Conservation (phyloP, 2,113 vertebrate genomes). For the Xiphorhynchus elegans region DNA sequence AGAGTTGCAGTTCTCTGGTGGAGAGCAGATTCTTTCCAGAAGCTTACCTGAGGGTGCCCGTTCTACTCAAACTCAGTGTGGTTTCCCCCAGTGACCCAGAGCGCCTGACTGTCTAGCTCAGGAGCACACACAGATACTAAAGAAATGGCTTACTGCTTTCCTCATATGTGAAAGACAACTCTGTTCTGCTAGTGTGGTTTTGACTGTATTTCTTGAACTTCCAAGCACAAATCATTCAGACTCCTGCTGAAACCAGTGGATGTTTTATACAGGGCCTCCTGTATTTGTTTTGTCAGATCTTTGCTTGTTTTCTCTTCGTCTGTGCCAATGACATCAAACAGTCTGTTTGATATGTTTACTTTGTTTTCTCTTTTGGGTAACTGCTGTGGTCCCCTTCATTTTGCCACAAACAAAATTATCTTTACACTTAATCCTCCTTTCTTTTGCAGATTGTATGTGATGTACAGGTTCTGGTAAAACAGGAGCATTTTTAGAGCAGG, state of each 20-base stretch:
- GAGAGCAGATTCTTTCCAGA: neutral
- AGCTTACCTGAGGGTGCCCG: fast-evolving
- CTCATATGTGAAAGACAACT: neutral
- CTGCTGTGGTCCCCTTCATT: neutral
- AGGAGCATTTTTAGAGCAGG: neutral
- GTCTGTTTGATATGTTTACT: neutral
- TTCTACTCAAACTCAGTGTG: neutral
- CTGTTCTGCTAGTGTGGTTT: neutral
- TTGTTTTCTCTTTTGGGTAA: neutral
- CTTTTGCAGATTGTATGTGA: neutral
- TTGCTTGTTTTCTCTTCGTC: neutral
- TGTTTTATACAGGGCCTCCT: neutral
- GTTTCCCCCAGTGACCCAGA: neutral
- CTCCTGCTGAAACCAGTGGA: neutral
- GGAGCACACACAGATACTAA: neutral
- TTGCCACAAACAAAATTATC: neutral
- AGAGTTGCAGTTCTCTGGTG: neutral
- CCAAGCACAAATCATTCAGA: neutral
- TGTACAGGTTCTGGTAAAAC: neutral
- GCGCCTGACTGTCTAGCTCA: neutral
- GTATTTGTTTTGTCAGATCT: neutral
- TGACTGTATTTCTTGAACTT: neutral
- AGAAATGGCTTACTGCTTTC: neutral
- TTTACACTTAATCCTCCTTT: neutral
- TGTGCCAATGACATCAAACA: neutral